Percentiles rank a stretch among this genome's conserved stretches.
These are phyloP conservation scores for Microtus montanus DNA, from an alignment of 2,113 vertebrate species.

Conservation along the genomic window DNA sequence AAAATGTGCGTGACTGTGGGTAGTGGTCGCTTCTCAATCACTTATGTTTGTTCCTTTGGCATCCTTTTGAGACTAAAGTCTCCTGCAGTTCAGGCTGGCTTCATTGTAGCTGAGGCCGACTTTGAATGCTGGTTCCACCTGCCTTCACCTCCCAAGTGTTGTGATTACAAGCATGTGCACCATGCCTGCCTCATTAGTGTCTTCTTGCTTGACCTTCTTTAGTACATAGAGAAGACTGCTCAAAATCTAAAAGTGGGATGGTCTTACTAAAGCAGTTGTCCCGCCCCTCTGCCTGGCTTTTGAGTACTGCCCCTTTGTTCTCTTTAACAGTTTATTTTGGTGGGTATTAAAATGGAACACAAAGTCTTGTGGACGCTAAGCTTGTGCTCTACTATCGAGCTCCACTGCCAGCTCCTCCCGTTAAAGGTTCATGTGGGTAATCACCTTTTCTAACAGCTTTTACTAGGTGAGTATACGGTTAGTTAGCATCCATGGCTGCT, in stretches of 20 bases:
- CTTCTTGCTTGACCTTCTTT: not conserved
- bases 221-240: not conserved
- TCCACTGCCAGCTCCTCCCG: not conserved
- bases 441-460: not conserved
- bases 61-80: not conserved
- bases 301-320: not conserved
- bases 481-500: not conserved
- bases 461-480: not conserved
- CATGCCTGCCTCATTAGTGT: not conserved
- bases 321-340: not conserved
- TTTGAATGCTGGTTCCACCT: not conserved
- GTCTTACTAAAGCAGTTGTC: not conserved
- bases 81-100: not conserved
- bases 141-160: not conserved
- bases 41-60: not conserved
- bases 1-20: not conserved
- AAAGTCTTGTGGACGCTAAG: not conserved
- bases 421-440: not conserved
- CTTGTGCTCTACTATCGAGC: not conserved
- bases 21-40: not conserved
- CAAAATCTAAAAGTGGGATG: not conserved
- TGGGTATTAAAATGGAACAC: not conserved
- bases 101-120: not conserved
- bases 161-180: not conserved
- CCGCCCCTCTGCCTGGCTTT: not conserved